Evolutionary conservation across 2,797 vertebrate species (phyloP).

Genomic region (Hipposideros larvatus): DNA sequence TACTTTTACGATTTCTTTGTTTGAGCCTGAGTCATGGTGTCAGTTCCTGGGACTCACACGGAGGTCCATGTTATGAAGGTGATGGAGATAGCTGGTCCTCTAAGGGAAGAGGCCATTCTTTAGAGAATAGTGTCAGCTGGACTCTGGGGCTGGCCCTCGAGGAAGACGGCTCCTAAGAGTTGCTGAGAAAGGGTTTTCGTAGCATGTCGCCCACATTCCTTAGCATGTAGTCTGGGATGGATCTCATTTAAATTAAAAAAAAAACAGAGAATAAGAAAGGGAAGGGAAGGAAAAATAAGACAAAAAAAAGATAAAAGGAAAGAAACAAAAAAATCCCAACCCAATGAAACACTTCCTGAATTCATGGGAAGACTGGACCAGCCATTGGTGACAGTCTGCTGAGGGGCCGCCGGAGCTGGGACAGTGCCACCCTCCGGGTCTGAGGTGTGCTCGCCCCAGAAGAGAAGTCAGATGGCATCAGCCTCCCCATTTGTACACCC

Average conservation of each 20-base stretch:
- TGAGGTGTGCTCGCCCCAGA: not conserved
- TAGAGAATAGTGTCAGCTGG: not conserved
- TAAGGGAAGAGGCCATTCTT: not conserved
- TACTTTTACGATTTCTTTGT: not conserved
- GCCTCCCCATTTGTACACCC: not conserved
- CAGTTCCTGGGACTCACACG: no score
- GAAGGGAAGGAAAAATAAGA: not conserved
- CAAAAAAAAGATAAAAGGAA: not conserved
- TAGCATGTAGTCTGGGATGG: not conserved
- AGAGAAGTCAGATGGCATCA: not conserved
- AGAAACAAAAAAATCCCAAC: not conserved
- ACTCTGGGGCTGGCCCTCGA: not conserved
- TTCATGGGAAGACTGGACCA: not conserved
- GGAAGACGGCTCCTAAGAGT: not conserved
- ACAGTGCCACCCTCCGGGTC: not conserved
- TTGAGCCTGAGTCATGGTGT: not conserved
- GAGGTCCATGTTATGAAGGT: no score
- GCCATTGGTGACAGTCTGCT: not conserved
- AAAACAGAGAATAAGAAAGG: not conserved
- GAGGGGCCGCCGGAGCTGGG: not conserved
- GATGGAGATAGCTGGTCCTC: not conserved
- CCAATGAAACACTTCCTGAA: not conserved
- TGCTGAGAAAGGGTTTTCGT: not conserved
- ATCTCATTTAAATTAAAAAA: not conserved
- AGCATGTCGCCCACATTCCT: not conserved